These are phyloP conservation scores for Tenodera sinensis DNA, from an alignment of 2,888 invertebrate species.

Conservation along the genomic window DNA sequence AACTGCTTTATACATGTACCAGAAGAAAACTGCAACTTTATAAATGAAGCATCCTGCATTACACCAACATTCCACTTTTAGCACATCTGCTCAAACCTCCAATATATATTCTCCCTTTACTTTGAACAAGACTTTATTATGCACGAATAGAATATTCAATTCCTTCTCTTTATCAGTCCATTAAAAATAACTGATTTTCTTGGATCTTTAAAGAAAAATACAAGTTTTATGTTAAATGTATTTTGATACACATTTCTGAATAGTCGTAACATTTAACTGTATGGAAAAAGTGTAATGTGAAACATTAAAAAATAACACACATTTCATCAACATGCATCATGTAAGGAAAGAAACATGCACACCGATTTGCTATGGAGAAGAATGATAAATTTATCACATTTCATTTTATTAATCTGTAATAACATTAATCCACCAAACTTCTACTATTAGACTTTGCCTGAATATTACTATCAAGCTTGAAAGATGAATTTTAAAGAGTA, in stretches of 20 bases:
- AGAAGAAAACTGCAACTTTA: not conserved
- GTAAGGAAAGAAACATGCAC: not conserved
- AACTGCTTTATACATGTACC: not conserved
- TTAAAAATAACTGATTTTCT: not conserved
- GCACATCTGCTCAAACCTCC: not conserved
- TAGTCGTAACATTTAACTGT: too few relatives aligned
- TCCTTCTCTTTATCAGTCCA: not conserved
- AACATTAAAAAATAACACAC: not conserved
- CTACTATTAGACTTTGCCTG: not conserved
- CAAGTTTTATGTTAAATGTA: not conserved
- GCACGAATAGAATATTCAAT: not conserved
- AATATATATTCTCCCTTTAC: not conserved
- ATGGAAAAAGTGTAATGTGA: not conserved
- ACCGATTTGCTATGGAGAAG: not conserved
- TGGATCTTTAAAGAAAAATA: not conserved
- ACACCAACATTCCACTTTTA: not conserved
- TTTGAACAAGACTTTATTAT: not conserved
- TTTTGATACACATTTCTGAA: not conserved
- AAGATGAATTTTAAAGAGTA: not conserved
- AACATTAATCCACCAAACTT: not conserved
- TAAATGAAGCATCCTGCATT: not conserved
- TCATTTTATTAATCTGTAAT: not conserved
- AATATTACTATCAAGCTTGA: not conserved
- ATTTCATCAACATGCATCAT: not conserved
- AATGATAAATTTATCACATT: not conserved